Percentiles rank a stretch among this genome's conserved stretches.
Conservation (phyloP, 2,113 vertebrate species). For the Ursus arctos region DNA sequence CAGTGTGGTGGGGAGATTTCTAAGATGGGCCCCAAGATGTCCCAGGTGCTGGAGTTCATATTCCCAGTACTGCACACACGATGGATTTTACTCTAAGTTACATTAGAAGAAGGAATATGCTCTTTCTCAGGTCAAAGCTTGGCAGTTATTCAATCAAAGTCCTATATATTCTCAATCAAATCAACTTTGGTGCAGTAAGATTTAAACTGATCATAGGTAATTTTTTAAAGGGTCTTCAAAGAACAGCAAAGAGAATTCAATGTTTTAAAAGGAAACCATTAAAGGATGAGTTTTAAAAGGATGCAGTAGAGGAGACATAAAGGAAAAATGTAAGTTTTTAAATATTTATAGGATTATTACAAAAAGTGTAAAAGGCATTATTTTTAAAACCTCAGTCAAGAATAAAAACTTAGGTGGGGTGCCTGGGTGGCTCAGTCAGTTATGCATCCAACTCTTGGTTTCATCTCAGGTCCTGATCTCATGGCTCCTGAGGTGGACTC, state of each 20-base stretch:
- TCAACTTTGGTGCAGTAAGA: not conserved
- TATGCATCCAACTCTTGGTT: not conserved
- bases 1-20: not conserved
- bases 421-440: not conserved
- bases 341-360: not conserved
- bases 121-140: not conserved
- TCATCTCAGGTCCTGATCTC: not conserved
- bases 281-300: not conserved
- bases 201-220: constrained; percentile 25
- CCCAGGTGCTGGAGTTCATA: not conserved
- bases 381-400: not conserved
- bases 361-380: not conserved
- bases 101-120: not conserved
- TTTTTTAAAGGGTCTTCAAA: constrained; percentile 6
- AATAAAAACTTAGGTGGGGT: constrained; percentile 23
- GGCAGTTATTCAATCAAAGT: not conserved
- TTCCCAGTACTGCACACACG: not conserved
- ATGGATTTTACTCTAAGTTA: not conserved
- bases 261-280: not conserved
- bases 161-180: not conserved
- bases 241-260: not conserved
- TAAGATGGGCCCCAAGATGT: not conserved
- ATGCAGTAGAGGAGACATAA: not conserved
- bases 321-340: not conserved
- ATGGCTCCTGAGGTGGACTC: not conserved